These are phyloP conservation scores for Rostratula benghalensis DNA, from an alignment of 2,113 vertebrate genomes.

Conservation along the genomic window DNA sequence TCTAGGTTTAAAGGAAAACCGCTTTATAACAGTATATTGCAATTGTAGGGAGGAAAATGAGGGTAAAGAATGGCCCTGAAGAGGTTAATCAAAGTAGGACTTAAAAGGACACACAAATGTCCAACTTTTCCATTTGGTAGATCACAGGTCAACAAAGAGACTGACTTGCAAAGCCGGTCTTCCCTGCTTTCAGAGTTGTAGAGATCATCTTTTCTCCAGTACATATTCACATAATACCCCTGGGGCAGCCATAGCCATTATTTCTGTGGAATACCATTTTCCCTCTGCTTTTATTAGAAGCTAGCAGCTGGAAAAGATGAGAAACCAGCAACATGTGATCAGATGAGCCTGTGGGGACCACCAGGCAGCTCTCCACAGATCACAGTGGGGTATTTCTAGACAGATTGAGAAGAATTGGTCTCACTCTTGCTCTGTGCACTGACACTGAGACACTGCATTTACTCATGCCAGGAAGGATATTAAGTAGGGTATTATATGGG, in stretches of 20 bases:
- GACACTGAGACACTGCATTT: background rate
- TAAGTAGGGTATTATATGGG: background rate
- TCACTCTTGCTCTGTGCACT: background rate
- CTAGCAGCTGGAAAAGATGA: conserved; percentile 39
- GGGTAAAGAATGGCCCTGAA: background rate
- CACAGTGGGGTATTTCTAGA: background rate
- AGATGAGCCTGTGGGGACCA: background rate
- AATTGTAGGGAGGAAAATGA: background rate
- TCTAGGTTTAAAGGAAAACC: background rate
- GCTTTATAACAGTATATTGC: background rate
- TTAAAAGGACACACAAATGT: background rate
- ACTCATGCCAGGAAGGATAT: background rate
- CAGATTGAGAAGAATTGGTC: background rate
- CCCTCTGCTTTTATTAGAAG: background rate
- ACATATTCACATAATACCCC: background rate
- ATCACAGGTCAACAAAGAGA: background rate
- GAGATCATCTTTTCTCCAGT: background rate
- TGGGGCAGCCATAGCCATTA: background rate
- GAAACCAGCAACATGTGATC: background rate
- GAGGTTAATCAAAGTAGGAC: background rate
- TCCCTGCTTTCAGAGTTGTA: background rate
- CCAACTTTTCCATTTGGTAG: background rate
- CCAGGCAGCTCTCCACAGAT: background rate
- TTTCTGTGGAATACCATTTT: background rate
- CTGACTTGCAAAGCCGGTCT: background rate